Base-by-base conservation (phyloP, 2,888 invertebrate genomes). In the Buathra laborator region DNA sequence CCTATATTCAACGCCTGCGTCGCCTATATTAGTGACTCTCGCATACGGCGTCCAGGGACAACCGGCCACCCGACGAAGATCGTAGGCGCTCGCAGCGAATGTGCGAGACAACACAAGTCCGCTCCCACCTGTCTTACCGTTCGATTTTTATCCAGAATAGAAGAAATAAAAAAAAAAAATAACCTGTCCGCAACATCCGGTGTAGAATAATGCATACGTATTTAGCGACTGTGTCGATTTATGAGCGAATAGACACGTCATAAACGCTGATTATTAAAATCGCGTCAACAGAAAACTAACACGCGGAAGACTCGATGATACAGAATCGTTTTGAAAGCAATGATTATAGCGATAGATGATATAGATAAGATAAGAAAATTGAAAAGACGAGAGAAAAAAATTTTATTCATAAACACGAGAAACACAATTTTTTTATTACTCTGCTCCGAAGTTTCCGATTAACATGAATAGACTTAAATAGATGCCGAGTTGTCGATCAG, bases 1-100 rank as follows among this genome's bases (percentile, higher is more conserved):
- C 91, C 91, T 90, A 91, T 91, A 91, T 91, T 91, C 88, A 87
- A 90, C 89, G 89, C 88, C 88, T 91, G 90, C 89, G 90, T 90
- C 88, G 89, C 90, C 74, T 89, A 91, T 91, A 91, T 90, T 91
- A 90, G 90, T 90, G 74, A 29, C 62, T 53, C 71, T 66, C 70
- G 81, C 68, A 51, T 77, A 81, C 59, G 81, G 53, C 80, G 71
- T 72, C 75, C 85, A 80, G 79, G 80, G 85, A 83, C 85, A 51
- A 64, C 29, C 53, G 3, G 64, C 44, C 53, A 46, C n/a, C 62
- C 32, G 62, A 48, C 32, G 48, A 44, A 64, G 32, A 62, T 64
- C 74, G 74, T 75, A 62, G 74, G 74, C 74, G 74, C 59, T 16
- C 44, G 32, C 44, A 37, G n/a, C 37, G 32, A 46, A 14, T 4